Base-by-base conservation (phyloP, 2,888 invertebrate species). In the Yponomeuta malinellus region DNA sequence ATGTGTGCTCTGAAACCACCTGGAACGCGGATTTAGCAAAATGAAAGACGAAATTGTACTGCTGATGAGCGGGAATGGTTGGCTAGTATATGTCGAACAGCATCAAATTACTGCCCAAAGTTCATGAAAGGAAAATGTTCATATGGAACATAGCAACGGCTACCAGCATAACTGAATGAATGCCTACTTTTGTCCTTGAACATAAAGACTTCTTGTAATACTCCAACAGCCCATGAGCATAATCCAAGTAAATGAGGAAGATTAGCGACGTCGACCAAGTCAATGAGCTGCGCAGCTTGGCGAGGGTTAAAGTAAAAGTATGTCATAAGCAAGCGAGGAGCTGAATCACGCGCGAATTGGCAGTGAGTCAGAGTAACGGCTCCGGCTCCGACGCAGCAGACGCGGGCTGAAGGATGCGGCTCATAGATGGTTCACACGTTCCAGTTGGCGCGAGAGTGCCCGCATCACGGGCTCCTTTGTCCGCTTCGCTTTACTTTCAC, bases 381-480 rank as follows among this genome's bases (percentile, higher is more conserved):
- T 59, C 33, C 70, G 63, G 43, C 5, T 48, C 66, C 52, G 12
- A 2, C 63, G n/a, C 29, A 23, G 63, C 63, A 64, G 64, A 29
- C 29, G 65, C 29, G 2, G 65, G 10, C 31, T 72, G 52, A 73
- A 74, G 74, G 76, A 72, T 71, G 70, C 43, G 69, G 52, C 69
- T 70, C 71, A 71, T 73, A 33, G 65, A 65, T 31, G 65, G 29
- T 65, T 65, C 65, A 65, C 65, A 65, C 65, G 63, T 63, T 63
- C 63, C 63, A 63, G 65, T 31, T 29, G 65, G 31, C 10, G 31
- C 29, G 33, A 59, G 52, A 12, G 52, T 59, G 52, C 52, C 52
- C 15, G 15, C 15, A 15, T 12, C 52, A 15, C 52, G 3, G 12
- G 52, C 52, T 15, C 52, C 52, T 59, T 59, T 59, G 52, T 59